Percentiles rank a stretch among this genome's conserved stretches.
These are phyloP conservation scores for Phaedon cochleariae DNA, from an alignment of 2,888 invertebrate genomes.

Conservation along the genomic window DNA sequence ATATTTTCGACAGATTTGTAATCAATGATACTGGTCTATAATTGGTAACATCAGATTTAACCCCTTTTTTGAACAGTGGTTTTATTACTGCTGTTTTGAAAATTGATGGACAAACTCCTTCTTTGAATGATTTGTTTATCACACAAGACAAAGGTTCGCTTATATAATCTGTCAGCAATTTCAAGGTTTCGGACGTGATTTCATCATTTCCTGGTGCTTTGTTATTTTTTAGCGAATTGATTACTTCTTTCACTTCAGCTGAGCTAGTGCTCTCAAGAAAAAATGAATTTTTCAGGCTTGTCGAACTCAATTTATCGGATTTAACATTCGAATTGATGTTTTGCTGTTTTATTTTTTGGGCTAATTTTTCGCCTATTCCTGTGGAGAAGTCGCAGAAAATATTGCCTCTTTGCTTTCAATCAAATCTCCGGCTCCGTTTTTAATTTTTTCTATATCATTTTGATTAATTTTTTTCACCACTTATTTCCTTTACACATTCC, in stretches of 20 bases:
- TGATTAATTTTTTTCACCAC: not conserved
- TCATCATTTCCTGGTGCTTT: not conserved
- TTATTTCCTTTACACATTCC: not conserved
- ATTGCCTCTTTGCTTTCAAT: not conserved
- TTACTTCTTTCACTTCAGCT: not conserved
- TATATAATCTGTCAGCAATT: too few relatives aligned
- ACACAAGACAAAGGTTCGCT: too few relatives aligned
- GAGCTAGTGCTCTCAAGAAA: not conserved
- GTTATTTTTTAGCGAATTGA: not conserved
- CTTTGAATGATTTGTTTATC: too few relatives aligned
- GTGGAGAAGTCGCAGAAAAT: conserved; percentile 4
- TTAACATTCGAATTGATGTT: not conserved
- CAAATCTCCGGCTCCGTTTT: not conserved
- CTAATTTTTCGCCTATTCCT: not conserved
- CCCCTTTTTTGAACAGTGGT: too few relatives aligned
- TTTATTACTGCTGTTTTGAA: too few relatives aligned
- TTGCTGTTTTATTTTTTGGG: not conserved
- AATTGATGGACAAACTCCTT: too few relatives aligned
- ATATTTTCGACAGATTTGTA: too few relatives aligned
- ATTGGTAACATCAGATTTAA: too few relatives aligned
- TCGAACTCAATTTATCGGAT: not conserved
- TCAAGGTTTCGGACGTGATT: too few relatives aligned
- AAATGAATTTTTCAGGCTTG: not conserved
- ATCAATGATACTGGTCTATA: too few relatives aligned
- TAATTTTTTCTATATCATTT: not conserved